Percentiles rank a stretch among this genome's conserved stretches.
phyloP scores from a whole-genome alignment of 2,797 vertebrate genomes.

The Astyanax mexicanus region DNA sequence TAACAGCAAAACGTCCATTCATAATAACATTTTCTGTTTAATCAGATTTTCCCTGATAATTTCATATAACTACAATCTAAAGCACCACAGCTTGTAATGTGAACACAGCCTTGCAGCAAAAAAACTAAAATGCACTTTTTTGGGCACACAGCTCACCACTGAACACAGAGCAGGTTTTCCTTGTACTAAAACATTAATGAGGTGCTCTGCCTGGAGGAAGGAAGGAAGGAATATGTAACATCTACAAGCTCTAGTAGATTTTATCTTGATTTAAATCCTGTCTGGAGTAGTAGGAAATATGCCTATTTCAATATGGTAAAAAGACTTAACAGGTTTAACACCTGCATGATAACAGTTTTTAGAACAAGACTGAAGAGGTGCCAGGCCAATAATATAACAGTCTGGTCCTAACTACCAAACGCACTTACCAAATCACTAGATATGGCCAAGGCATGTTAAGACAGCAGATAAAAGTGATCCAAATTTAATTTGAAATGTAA shows the following conservation, averaged over 20 bases:
- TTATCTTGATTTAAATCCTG: background rate
- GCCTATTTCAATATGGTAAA: background rate
- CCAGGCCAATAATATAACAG: no score
- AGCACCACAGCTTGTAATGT: no score
- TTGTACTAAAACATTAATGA: background rate
- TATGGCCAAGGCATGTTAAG: no score
- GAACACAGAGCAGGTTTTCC: background rate
- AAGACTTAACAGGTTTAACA: background rate
- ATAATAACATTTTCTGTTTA: no score
- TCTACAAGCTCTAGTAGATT: background rate
- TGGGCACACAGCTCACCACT: background rate
- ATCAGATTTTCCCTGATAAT: no score
- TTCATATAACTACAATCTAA: no score
- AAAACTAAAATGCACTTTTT: background rate
- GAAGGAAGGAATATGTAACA: background rate
- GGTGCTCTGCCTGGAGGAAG: background rate
- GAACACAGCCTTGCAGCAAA: background rate
- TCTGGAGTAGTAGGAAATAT: background rate
- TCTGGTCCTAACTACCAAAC: no score
- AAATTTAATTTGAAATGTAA: no score
- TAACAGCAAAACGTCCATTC: background rate
- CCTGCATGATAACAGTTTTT: background rate
- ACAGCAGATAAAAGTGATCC: no score
- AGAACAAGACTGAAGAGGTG: no score
- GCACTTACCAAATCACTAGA: no score